phyloP scores from a whole-genome alignment of 2,888 invertebrate genomes.

The Tillus elongatus region DNA sequence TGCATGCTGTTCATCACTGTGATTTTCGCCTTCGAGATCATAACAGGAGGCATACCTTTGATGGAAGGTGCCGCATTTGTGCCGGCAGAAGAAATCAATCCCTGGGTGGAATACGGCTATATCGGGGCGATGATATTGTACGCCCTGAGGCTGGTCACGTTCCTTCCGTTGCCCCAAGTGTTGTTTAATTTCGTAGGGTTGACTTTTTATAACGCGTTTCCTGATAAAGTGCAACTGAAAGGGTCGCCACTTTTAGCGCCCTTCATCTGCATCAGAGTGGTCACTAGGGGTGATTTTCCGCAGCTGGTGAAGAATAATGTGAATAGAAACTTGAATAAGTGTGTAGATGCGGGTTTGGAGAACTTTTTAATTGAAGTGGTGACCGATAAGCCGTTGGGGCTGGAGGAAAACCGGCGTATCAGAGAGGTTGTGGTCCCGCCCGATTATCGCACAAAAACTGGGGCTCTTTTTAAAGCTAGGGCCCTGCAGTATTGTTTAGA shows the following conservation, averaged over 20 bases:
- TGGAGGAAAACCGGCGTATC: constrained; percentile 70
- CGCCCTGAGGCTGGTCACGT: constrained; percentile 66
- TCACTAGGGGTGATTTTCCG: constrained; percentile 90
- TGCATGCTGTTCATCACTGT: constrained; percentile 65
- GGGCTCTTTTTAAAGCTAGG: constrained; percentile 88
- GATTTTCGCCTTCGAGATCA: constrained; percentile 62
- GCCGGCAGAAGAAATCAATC: constrained; percentile 52
- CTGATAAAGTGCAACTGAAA: constrained; percentile 75
- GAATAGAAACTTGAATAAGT: constrained; percentile 75
- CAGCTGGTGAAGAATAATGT: constrained; percentile 84
- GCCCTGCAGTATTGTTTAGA: constrained; percentile 94
- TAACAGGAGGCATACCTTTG: constrained; percentile 44
- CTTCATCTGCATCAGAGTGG: constrained; percentile 88
- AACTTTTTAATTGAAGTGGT: constrained; percentile 96
- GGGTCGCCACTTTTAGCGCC: constrained; percentile 87
- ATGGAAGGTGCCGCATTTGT: constrained; percentile 43
- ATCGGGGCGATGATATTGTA: constrained; percentile 67
- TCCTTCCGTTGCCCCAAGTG: constrained; percentile 83
- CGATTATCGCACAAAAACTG: constrained; percentile 78
- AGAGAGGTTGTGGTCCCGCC: constrained; percentile 84
- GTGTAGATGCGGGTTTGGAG: constrained; percentile 81
- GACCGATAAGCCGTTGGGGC: constrained; percentile 75
- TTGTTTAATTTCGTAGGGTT: constrained; percentile 81
- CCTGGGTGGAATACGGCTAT: constrained; percentile 74
- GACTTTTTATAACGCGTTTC: constrained; percentile 87